phyloP scores from a whole-genome alignment of 2,113 vertebrate species.

The Pycnonotus jocosus region DNA sequence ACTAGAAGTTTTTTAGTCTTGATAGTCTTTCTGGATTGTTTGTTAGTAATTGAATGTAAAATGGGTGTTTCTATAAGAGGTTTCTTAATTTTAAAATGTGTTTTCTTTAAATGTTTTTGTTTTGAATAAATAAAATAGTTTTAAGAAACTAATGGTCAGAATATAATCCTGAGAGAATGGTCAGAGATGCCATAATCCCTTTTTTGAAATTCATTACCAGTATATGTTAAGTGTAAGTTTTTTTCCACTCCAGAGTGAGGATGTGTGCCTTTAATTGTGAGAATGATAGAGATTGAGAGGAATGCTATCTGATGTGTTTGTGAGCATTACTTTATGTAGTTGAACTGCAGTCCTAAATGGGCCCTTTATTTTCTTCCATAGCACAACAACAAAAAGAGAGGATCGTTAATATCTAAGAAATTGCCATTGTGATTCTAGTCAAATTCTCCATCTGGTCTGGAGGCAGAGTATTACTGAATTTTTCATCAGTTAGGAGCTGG shows the following conservation, averaged over 20 bases:
- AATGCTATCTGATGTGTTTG: neutral
- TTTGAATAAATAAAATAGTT: neutral
- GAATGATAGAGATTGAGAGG: neutral
- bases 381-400: neutral
- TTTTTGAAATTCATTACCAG: neutral
- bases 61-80: neutral
- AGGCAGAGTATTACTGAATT: neutral
- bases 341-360: neutral
- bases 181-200: neutral
- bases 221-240: accelerated
- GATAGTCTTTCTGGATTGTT: neutral
- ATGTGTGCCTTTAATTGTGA: neutral
- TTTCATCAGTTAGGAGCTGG: neutral
- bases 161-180: neutral
- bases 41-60: neutral
- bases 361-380: neutral
- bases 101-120: neutral
- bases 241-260: neutral
- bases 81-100: neutral
- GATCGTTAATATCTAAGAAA: neutral
- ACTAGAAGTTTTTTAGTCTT: neutral
- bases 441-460: neutral
- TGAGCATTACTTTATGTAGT: neutral
- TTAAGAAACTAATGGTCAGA: neutral
- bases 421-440: neutral